phyloP scores from a whole-genome alignment of 2,888 invertebrate genomes.

The Prenolepis imparis region DNA sequence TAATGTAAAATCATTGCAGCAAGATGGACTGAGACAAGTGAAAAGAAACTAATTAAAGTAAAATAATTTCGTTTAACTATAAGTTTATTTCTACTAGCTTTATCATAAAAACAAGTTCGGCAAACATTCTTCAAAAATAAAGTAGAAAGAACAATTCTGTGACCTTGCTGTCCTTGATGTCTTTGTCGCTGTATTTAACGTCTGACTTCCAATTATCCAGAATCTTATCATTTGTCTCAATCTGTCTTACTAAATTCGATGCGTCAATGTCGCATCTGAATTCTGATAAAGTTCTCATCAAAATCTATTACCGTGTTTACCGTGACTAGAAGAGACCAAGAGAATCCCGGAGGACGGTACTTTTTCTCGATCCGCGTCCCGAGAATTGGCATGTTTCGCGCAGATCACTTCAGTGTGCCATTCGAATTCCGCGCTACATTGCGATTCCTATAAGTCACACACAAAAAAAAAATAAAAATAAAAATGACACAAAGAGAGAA shows the following conservation, averaged over 20 bases:
- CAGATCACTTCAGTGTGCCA: constrained; percentile 79
- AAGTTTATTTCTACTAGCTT: not conserved
- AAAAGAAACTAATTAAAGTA: not conserved
- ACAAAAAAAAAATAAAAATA: not conserved
- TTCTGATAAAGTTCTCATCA: not conserved
- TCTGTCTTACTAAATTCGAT: not conserved
- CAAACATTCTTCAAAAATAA: not conserved
- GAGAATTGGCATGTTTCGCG: constrained; percentile 29
- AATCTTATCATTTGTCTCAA: not conserved
- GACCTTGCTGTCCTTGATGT: not conserved
- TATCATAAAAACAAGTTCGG: not conserved
- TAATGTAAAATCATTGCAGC: not conserved
- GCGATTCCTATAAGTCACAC: constrained; percentile 70
- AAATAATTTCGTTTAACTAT: not conserved
- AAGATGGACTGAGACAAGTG: not conserved
- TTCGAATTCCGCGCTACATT: constrained; percentile 77
- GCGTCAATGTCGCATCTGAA: not conserved
- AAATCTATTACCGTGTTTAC: constrained; percentile 44
- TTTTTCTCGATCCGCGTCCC: constrained; percentile 3
- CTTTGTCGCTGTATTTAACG: not conserved
- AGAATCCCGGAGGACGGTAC: not conserved
- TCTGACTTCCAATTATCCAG: not conserved
- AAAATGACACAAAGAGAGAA: not conserved
- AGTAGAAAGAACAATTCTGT: not conserved
- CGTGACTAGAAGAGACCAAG: constrained; percentile 55